Conservation (phyloP, 2,888 invertebrate species). For the Latrodectus hesperus region DNA sequence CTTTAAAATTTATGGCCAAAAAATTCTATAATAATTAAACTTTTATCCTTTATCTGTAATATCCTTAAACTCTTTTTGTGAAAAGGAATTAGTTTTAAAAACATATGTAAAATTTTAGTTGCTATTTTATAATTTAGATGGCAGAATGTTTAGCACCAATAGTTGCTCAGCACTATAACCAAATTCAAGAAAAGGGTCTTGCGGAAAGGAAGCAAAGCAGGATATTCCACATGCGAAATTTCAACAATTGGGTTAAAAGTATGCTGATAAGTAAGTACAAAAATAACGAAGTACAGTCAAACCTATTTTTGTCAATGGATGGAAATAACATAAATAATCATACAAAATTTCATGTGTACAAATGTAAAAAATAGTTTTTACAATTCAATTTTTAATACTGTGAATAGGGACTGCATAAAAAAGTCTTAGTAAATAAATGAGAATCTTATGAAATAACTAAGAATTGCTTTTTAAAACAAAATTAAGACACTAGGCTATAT, state of each 20-base stretch:
- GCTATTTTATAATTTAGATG: constrained; percentile 16
- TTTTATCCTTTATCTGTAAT: no score
- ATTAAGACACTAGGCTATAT: no score
- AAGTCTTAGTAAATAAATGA: not conserved
- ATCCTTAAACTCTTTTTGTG: no score
- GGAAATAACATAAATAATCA: no score
- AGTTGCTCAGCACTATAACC: constrained; percentile 96
- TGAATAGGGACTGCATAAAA: not conserved
- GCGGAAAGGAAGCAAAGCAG: constrained; percentile 88
- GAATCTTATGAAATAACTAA: no score
- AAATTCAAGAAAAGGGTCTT: constrained; percentile 87
- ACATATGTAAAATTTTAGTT: no score
- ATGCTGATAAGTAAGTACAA: constrained; percentile 87
- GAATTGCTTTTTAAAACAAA: not conserved
- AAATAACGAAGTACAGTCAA: no score
- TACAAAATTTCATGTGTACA: no score
- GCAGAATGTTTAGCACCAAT: constrained; percentile 57
- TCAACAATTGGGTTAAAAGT: constrained; percentile 99
- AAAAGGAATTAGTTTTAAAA: no score
- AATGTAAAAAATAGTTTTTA: not conserved
- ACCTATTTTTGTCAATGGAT: no score
- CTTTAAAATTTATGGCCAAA: no score
- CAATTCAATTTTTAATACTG: not conserved
- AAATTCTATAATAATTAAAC: no score
- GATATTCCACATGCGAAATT: constrained; percentile 94